These are phyloP conservation scores for Megaceryle alcyon DNA, from an alignment of 2,797 vertebrate genomes.

Conservation along the genomic window DNA sequence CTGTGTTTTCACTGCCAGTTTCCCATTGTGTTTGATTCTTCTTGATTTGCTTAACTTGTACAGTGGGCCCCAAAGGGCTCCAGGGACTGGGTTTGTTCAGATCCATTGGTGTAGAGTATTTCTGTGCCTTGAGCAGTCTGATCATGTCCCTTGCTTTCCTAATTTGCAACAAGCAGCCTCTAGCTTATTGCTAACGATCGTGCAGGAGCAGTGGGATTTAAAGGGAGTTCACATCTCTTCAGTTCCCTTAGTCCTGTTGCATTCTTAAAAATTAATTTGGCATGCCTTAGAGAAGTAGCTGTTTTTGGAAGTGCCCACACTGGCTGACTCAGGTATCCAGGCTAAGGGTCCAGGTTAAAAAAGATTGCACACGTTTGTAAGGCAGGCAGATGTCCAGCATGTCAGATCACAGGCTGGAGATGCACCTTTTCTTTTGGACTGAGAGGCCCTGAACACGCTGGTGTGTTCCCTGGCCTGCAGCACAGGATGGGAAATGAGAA, in stretches of 20 bases:
- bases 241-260: neutral
- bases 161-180: neutral
- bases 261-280: neutral
- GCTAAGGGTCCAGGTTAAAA: neutral
- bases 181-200: neutral
- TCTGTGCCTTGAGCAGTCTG: neutral
- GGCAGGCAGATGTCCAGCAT: rapidly evolving
- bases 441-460: neutral
- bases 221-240: neutral
- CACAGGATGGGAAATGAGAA: neutral
- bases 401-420: neutral
- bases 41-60: neutral
- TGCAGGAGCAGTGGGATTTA: neutral
- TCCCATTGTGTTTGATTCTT: neutral
- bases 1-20: neutral
- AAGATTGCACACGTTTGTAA: neutral
- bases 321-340: rapidly evolving
- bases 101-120: neutral
- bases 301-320: rapidly evolving
- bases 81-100: neutral
- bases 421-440: neutral
- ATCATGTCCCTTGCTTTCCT: neutral
- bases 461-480: neutral
- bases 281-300: neutral
- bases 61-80: neutral